Base-by-base conservation (phyloP, 2,797 vertebrate genomes). In the Balearica regulorum region DNA sequence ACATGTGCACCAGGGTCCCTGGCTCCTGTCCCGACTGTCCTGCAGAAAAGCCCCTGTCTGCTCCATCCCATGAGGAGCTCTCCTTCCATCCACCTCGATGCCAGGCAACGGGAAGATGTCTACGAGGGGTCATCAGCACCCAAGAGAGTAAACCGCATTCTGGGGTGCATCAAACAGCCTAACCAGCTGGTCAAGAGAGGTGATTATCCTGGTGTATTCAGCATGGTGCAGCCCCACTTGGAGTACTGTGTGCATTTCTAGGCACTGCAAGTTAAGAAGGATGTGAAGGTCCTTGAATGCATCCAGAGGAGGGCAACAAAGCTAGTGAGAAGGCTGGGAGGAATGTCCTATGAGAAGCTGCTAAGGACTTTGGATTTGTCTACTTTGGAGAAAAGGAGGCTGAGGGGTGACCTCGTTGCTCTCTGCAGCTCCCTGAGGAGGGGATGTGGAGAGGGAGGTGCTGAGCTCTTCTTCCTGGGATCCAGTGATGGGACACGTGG, bases 1-100 rank as follows among this genome's bases (percentile, higher is more conserved):
- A 46, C 0, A 4, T 1, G 1, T 24, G 15, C 2, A 3, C 20
- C 19, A 15, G 16, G 37, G 25, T 35, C 55, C 28, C 43, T 48
- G 44, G 29, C 24, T 61, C 15, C 61, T 51, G 15, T n/a, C 35
- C 68, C 4, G 1, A 17, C 10, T 33, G 39, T 26, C 65, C 25
- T 3, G 2, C 21, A 35, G 37, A 31, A 61, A 16, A 70, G 16
- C 6, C 12, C 8, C 14, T 33, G 41, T 37, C 39, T 43, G 19
- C 26, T 9, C 21, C n/a, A 48, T 31, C n/a, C 28, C 20, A 9
- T 26, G 22, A 41, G 26, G 21, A 70, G 46, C 16, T 54, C 35
- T 39, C 29, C 25, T 62, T 55, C 49, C 61, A 57, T 13, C 55
- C 31, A 48, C 41, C 28, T 44, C 5, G 0, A 28, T 10, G 26